Base-by-base conservation (phyloP, 2,888 invertebrate genomes). In the Oligia strigilis region DNA sequence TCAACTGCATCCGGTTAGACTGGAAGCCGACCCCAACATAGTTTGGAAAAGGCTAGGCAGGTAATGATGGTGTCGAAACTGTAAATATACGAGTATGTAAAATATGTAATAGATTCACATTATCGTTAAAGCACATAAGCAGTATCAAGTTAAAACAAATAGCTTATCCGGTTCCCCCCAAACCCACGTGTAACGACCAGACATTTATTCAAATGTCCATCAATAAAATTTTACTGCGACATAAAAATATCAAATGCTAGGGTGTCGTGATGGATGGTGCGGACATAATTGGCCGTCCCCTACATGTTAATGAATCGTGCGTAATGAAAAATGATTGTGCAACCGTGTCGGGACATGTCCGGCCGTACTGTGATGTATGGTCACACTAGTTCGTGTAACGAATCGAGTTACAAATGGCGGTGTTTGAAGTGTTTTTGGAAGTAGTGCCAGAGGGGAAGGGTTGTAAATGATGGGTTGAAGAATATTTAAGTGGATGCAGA, bases 311-410 rank as follows among this genome's bases (percentile, higher is more conserved):
- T 96, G 96, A 96, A 96, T 95, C 96, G 96, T 93, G 93, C 90
- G 93, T 96, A 96, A 96, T 96, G 96, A 96, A 96, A 96, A 96
- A 95, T 96, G 93, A 96, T 96, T 94, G 94, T 89, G 89, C 89
- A 89, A 89, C 91, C 90, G 91, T 92, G 92, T 91, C 91, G 90
- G 89, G 86, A 91, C 88, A 84, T 91, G 92, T 92, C 91, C 93
- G 91, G 91, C 86, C 86, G 82, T 78, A 75, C 66, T 85, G 89
- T 93, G 93, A 94, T 93, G 91, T 93, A 94, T 93, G 93, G 93
- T 92, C 91, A 92, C 93, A 90, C 93, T 93, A 95, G 89, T 93
- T 93, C 91, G 92, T 91, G 94, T 89, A 90, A 91, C 90, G 89
- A 92, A 92, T 91, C 88, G 80, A 81, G 87, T 91, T 90, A 90